phyloP scores from a whole-genome alignment of 2,797 vertebrate genomes.

The Phylloscopus collybita region DNA sequence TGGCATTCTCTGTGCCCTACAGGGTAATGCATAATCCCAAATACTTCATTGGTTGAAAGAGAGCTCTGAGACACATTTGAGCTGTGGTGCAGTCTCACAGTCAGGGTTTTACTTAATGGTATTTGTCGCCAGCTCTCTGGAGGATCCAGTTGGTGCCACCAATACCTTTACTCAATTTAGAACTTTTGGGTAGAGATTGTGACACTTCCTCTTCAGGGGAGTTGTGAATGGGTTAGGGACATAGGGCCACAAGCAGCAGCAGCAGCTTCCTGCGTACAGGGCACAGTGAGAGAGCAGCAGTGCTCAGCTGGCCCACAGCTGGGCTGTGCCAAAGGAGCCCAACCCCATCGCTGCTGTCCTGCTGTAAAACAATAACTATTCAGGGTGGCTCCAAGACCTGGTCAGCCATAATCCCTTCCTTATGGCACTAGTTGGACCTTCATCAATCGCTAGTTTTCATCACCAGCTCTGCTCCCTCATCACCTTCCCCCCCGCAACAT shows the following conservation, averaged over 20 bases:
- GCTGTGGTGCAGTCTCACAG: neutral
- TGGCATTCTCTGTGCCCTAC: slow-evolving; percentile 31
- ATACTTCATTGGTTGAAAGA: neutral
- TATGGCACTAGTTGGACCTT: neutral
- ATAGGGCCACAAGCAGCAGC: neutral
- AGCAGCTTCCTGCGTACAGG: neutral
- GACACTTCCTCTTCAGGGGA: neutral
- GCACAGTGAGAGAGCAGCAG: neutral
- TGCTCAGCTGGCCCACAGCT: neutral
- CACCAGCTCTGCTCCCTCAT: neutral
- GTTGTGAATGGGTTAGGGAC: rapidly evolving
- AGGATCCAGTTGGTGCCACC: neutral
- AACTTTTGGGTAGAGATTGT: neutral
- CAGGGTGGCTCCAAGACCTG: neutral
- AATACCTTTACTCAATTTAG: neutral
- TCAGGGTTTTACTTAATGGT: neutral
- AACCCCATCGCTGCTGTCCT: neutral
- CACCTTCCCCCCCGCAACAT: neutral
- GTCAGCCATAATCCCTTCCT: neutral
- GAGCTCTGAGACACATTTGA: neutral
- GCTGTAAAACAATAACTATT: neutral
- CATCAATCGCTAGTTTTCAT: neutral
- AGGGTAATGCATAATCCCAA: slow-evolving; percentile 35
- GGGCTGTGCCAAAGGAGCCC: neutral
- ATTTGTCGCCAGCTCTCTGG: neutral